Conservation (phyloP, 2,888 invertebrate genomes). For the Entomobrya multifasciata region DNA sequence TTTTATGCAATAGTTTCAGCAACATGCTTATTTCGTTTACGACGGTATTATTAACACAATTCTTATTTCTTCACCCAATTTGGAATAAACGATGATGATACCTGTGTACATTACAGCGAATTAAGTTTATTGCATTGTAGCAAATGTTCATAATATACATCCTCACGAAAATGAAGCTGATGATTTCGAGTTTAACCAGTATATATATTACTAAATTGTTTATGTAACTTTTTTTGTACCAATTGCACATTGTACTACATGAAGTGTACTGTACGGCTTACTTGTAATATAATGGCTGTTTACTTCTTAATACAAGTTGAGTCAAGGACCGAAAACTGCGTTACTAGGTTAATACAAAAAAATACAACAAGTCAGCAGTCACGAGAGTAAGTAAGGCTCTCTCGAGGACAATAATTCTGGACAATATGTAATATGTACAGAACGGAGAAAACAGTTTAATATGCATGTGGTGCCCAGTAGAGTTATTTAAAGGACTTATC, state of each 20-base stretch:
- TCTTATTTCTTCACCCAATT: constrained; percentile 49
- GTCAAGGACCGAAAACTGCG: not conserved
- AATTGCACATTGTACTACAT: not conserved
- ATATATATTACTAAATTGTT: not conserved
- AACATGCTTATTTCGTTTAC: too few species aligned
- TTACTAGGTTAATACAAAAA: not conserved
- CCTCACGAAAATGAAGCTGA: not conserved
- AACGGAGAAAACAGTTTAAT: not conserved
- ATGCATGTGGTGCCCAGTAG: not conserved
- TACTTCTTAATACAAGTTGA: too few species aligned
- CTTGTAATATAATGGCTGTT: too few species aligned
- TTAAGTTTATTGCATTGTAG: constrained; percentile 33
- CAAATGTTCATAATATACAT: not conserved
- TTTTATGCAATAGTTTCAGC: too few species aligned
- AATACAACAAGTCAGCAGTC: constrained; percentile 6
- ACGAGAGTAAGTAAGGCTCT: constrained; percentile 13
- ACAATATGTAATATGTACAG: constrained; percentile 24
- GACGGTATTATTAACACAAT: constrained; percentile 35
- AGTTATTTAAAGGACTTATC: too few species aligned
- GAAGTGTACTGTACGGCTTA: not conserved
- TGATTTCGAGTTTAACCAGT: not conserved
- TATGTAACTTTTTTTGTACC: not conserved
- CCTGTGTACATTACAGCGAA: not conserved
- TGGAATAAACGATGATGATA: constrained; percentile 38
- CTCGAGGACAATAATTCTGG: constrained; percentile 19